Conservation (phyloP, 2,797 vertebrate genomes). For the Platyrinchus mystaceus region DNA sequence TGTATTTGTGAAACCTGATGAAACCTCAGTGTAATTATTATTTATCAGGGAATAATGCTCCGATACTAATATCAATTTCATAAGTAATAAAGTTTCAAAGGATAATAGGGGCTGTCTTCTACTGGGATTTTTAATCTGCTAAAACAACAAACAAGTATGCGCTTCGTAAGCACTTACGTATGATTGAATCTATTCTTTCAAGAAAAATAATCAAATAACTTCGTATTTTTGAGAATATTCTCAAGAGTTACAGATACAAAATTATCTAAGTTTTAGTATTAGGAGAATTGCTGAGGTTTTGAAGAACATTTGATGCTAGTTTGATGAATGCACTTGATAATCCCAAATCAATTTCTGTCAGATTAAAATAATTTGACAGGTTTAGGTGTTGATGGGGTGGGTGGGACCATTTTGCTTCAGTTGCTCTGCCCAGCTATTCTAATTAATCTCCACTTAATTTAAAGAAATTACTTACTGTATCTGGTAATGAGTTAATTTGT, state of each 20-base stretch:
- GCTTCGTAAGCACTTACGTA: neutral
- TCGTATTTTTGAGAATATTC: neutral
- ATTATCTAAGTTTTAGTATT: neutral
- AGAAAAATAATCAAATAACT: neutral
- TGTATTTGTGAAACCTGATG: neutral
- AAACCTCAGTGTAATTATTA: neutral
- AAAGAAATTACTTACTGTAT: slow-evolving; percentile 59
- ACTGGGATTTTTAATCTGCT: neutral
- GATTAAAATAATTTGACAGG: slow-evolving; percentile 5
- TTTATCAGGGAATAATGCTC: neutral
- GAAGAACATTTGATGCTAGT: neutral
- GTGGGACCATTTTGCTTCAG: slow-evolving; percentile 40
- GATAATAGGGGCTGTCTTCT: neutral
- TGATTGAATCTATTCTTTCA: neutral
- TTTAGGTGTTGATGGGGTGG: neutral
- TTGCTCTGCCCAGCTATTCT: slow-evolving; percentile 60
- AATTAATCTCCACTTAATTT: slow-evolving; percentile 65
- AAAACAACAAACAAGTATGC: neutral
- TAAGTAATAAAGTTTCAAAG: neutral
- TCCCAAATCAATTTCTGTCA: neutral
- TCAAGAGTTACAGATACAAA: neutral
- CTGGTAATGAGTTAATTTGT: slow-evolving; percentile 63
- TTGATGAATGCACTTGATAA: neutral
- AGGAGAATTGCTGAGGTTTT: neutral
- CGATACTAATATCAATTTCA: neutral